phyloP scores from a whole-genome alignment of 92 coral and sea anemone genomes.

The Anthopleura xanthogrammica region DNA sequence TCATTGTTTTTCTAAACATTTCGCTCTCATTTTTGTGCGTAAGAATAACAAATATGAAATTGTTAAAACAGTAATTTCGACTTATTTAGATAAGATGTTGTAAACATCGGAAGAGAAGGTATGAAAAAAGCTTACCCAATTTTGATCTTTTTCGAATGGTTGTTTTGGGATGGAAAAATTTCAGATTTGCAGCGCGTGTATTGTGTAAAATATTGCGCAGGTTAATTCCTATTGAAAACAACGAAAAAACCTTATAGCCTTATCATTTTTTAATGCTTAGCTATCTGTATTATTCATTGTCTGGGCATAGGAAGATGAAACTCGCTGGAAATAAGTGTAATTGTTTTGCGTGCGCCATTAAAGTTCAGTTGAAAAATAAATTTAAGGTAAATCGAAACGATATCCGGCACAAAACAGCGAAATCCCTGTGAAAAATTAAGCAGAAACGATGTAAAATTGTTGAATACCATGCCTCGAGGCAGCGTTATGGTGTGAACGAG shows the following conservation, averaged over 20 bases:
- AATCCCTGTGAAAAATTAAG: neutral
- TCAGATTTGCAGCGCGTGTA: neutral
- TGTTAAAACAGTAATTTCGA: constrained; percentile 4
- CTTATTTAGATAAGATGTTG: neutral
- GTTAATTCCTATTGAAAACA: too few relatives aligned
- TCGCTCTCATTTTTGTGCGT: neutral
- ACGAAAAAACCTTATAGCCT: too few relatives aligned
- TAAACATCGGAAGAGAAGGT: constrained; percentile 19
- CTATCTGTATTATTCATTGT: too few relatives aligned
- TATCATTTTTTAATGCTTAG: too few relatives aligned
- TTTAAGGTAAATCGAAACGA: too few relatives aligned
- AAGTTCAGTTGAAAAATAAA: neutral
- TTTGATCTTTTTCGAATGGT: neutral
- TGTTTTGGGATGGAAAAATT: neutral
- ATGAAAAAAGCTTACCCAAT: neutral
- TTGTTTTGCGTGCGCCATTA: neutral
- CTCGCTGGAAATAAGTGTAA: too few relatives aligned
- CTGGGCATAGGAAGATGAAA: too few relatives aligned
- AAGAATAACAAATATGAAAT: neutral
- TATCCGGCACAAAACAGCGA: neutral
- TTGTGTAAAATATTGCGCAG: neutral
- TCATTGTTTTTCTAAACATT: constrained; percentile 10
- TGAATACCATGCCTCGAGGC: neutral
- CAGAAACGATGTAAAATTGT: neutral
- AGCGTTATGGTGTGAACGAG: too few relatives aligned